Evolutionary conservation across 2,888 invertebrate genomes (phyloP).

Genomic region (Habroteleia sp.): DNA sequence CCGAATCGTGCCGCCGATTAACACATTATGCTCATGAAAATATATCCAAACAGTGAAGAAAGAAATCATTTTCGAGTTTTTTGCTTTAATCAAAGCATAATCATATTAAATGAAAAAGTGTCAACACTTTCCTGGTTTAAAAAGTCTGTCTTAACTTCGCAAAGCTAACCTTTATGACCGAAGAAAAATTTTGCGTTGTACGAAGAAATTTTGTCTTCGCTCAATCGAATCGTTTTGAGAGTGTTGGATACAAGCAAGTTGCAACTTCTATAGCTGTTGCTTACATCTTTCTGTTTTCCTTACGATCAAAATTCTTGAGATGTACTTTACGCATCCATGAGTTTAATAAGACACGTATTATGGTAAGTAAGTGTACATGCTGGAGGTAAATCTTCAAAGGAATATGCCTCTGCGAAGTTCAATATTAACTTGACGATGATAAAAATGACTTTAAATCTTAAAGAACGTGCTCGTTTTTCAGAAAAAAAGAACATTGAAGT

Average conservation of each 20-base stretch:
- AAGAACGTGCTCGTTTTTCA: conserved; percentile 45
- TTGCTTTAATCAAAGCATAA: no score
- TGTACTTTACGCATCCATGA: conserved; percentile 65
- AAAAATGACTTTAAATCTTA: conserved; percentile 62
- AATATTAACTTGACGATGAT: conserved; percentile 62
- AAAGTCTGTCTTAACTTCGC: no score
- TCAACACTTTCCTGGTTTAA: no score
- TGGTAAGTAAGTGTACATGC: conserved; percentile 64
- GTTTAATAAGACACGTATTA: conserved; percentile 65
- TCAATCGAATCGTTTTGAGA: no score
- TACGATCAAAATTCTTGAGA: conserved; percentile 65
- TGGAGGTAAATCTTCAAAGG: conserved; percentile 63
- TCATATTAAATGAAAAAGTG: no score
- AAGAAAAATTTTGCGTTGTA: no score
- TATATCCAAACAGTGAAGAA: no score
- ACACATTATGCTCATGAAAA: no score
- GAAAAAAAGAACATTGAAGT: conserved; percentile 4
- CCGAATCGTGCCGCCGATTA: conserved; percentile 48
- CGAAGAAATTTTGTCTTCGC: no score
- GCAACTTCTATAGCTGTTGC: conserved; percentile 61
- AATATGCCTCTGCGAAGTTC: conserved; percentile 54
- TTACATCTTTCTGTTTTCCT: conserved; percentile 64
- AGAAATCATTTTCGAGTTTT: no score
- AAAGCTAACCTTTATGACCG: no score
- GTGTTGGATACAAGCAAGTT: conserved; percentile 55